Conservation (phyloP, 2,888 invertebrate genomes). For the Agrenia bidenticulata region DNA sequence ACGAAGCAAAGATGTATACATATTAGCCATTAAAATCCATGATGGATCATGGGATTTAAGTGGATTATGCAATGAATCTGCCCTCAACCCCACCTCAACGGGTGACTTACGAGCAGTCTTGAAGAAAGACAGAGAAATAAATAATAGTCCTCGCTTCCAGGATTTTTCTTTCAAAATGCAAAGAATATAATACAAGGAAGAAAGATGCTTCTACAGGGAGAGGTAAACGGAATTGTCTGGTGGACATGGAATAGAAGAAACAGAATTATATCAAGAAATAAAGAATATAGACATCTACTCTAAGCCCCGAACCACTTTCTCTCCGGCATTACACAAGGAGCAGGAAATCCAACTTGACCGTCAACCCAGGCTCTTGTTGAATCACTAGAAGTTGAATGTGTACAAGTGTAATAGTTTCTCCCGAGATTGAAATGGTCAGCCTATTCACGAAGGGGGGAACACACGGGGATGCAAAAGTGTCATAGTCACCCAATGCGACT, state of each 20-base stretch:
- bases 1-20: neutral
- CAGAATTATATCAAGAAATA: neutral
- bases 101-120: constrained; percentile 13
- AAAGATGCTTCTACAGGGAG: constrained; percentile 1
- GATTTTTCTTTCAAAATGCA: neutral
- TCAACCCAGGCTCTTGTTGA: no score
- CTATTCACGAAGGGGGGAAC: no score
- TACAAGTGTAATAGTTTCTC: no score
- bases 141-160: neutral
- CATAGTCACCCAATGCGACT: no score
- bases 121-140: constrained; percentile 7
- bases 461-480: no score
- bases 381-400: no score
- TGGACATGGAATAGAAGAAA: neutral
- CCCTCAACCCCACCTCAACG: neutral
- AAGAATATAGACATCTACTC: neutral
- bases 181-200: neutral
- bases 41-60: constrained; percentile 16
- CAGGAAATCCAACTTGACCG: no score
- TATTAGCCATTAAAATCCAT: constrained; percentile 9
- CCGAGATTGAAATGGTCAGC: no score
- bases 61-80: constrained; percentile 16
- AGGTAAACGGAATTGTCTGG: constrained; percentile 8
- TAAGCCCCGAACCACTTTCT: no score
- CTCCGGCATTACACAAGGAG: no score